Base-by-base conservation (phyloP, 2,113 vertebrate species). In the Caracal caracal region DNA sequence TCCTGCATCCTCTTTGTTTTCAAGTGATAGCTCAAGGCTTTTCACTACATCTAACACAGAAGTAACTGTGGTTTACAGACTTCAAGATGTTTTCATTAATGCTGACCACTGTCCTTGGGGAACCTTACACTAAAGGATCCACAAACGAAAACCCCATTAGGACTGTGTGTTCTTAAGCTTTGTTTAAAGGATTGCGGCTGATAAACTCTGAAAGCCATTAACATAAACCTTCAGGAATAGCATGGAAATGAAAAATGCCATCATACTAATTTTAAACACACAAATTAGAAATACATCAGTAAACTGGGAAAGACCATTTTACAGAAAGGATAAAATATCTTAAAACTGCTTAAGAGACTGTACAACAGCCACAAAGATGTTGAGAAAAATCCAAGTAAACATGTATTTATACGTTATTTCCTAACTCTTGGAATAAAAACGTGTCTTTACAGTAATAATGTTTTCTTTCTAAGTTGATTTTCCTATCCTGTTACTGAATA, bases 401-500 rank as follows among this genome's bases (percentile, higher is more conserved):
- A 86, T 15, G 11, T 10, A 53, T 10, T 96, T 95, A 53, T 2
- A 35, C 43, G 7, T 24, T 9, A n/a, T 90, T 90, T 86, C 10
- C 49, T 91, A 66, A 88, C 28, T 37, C 40, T 80, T 22, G 30
- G 13, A 78, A 90, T 43, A 85, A 81, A 75, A 95, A 37, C 47
- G 5, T 43, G 40, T 90, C 61, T 95, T 84, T 93, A 90, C 3
- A 65, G 37, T 59, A 65, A 81, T 16, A 33, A 28, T 56, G 15
- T 87, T 94, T 92, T 93, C 90, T 87, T 93, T 90, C 78, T 90
- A 78, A 95, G 78, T 17, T 76, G 26, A 56, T 47, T 86, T 95
- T 73, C 43, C 75, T 81, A 24, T 17, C 30, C 28, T 88, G 9
- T 15, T 56, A 85, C 71, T 63, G 28, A 84, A 30, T 37, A 89